A percentile compares a stretch with the other conserved stretches of the same genome.
phyloP scores from a whole-genome alignment of 2,888 invertebrate genomes.

The Drosophila meridiana region DNA sequence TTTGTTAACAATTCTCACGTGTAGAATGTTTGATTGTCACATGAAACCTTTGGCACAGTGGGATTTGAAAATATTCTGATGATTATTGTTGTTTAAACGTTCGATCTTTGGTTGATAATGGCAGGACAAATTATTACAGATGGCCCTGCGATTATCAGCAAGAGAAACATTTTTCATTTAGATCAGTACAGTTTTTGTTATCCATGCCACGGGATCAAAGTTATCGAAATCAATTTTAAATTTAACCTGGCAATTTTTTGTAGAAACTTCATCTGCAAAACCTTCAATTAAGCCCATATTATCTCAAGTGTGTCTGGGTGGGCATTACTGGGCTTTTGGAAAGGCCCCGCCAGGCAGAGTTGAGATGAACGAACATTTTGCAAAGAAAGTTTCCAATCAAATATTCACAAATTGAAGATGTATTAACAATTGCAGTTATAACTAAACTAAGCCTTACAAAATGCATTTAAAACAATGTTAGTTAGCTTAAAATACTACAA shows the following conservation, averaged over 20 bases:
- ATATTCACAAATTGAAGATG: slow-evolving; percentile 17
- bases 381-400: slow-evolving; percentile 38
- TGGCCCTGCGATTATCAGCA: slow-evolving; percentile 55
- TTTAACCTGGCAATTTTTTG: slow-evolving; percentile 9
- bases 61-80: slow-evolving; percentile 65
- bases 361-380: slow-evolving; percentile 53
- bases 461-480: slow-evolving; percentile 46
- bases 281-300: slow-evolving; percentile 69
- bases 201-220: slow-evolving; percentile 44
- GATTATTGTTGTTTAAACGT: slow-evolving; percentile 73
- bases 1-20: slow-evolving; percentile 50
- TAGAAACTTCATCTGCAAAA: slow-evolving; percentile 42
- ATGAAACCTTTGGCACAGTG: slow-evolving; percentile 42
- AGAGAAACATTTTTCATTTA: slow-evolving; percentile 79
- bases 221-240: slow-evolving; percentile 18
- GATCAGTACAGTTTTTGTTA: slow-evolving; percentile 63
- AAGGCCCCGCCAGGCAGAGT: slow-evolving; percentile 50
- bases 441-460: slow-evolving; percentile 25
- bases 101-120: slow-evolving; percentile 68
- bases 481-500: slow-evolving; percentile 40
- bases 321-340: slow-evolving; percentile 67
- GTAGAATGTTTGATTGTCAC: slow-evolving; percentile 60
- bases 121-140: background rate
- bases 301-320: slow-evolving; percentile 41
- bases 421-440: slow-evolving; percentile 32